These are phyloP conservation scores for Aphodius granarius DNA, from an alignment of 2,888 invertebrate genomes.

Conservation along the genomic window DNA sequence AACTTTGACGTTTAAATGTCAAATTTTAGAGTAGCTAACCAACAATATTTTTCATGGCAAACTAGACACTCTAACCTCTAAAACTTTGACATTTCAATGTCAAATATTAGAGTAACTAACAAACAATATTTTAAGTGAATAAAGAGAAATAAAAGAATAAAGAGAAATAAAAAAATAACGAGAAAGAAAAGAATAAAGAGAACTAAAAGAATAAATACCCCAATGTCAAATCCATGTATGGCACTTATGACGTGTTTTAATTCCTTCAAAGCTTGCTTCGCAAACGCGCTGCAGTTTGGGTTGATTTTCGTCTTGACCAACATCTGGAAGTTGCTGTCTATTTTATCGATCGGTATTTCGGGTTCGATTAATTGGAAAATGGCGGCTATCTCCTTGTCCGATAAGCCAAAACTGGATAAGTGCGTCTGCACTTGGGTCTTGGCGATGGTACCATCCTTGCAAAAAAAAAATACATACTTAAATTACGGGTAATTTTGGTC, in stretches of 20 bases:
- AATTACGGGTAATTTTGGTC: neutral
- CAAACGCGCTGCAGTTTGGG: neutral
- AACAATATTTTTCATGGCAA: too few relatives aligned
- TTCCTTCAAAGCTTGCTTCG: slow-evolving; percentile 73
- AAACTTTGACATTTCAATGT: too few relatives aligned
- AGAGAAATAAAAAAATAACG: too few relatives aligned
- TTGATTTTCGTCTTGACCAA: slow-evolving; percentile 64
- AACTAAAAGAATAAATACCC: neutral
- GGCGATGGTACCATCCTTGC: slow-evolving; percentile 63
- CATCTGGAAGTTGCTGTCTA: slow-evolving; percentile 62
- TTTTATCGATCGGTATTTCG: slow-evolving; percentile 65
- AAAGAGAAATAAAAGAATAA: too few relatives aligned
- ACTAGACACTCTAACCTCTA: too few relatives aligned
- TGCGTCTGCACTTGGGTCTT: slow-evolving; percentile 73
- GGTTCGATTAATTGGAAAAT: slow-evolving; percentile 69
- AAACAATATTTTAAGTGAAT: too few relatives aligned
- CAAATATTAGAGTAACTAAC: too few relatives aligned
- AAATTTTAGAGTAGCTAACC: too few relatives aligned
- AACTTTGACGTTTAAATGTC: too few relatives aligned
- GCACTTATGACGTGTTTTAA: slow-evolving; percentile 72
- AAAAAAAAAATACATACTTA: slow-evolving; percentile 39
- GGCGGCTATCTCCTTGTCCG: slow-evolving; percentile 65
- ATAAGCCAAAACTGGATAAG: slow-evolving; percentile 68
- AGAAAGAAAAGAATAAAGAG: too few relatives aligned
- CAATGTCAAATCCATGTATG: slow-evolving; percentile 72